Evolutionary conservation across 2,113 vertebrate genomes (phyloP), one percentile per base, ranked within the genome.

Genomic region (Telmatochromis sp.): DNA sequence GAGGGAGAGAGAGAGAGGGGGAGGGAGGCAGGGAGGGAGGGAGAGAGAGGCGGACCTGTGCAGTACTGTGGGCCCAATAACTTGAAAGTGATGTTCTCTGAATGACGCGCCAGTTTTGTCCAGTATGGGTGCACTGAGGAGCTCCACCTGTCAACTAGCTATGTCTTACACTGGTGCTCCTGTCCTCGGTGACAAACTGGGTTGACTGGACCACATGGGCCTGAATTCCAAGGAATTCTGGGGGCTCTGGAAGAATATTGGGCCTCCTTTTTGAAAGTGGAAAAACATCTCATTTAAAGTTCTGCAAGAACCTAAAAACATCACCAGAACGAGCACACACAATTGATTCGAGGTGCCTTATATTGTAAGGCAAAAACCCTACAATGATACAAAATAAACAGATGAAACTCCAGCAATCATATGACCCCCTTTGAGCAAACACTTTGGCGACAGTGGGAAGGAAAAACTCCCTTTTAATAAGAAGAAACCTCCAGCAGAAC

Each of bases 21-120:
- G 40, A 3, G 54, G 7, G 73, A 9, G 31, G 7, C 8, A 12
- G 63, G 35, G 28, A 14, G 47, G 45, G 35, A n/a, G 82, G 65
- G 26, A 15, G 80, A 5, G 70, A 17, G 87, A 54, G 84, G 65
- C 5, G 26, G 87, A 86, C 37, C 83, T 85, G 89, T 90, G 90
- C 90, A n/a, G 88, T 28, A 65, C 23, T 88, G 63, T 86, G 83
- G 81, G 86, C 83, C 86, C 4, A n/a, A 81, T 80, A 81, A 92
- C 86, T 53, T 87, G 28, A 89, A 91, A 90, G 89, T 73, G 87
- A 90, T 89, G 84, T 85, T 87, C 83, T 65, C 28, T 14, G 85
- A 65, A 84, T 85, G 85, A 68, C 47, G 45, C 53, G 55, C 82
- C 57, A 70, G 80, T 65, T 86, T 49, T 68, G 45, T 83, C 63